A percentile compares a stretch with the other conserved stretches of the same genome.
phyloP scores from a whole-genome alignment of 1,140 invertebrate genomes.

The Euura saliciscinereae region DNA sequence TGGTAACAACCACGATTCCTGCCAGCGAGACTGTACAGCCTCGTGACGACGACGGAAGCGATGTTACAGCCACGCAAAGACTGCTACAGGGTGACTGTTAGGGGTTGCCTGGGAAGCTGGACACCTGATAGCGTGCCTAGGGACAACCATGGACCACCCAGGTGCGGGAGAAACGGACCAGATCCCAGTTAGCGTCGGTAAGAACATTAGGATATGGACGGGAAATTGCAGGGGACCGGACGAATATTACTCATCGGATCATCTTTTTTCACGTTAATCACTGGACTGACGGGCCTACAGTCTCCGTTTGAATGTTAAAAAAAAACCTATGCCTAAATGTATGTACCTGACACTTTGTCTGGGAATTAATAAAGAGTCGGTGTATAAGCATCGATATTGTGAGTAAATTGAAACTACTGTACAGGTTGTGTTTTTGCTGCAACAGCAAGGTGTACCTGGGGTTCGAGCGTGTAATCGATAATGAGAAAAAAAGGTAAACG shows the following conservation, averaged over 20 bases:
- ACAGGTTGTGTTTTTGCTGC: no score
- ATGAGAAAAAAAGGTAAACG: neutral
- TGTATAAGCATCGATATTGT: no score
- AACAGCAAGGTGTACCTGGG: no score
- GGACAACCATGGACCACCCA: constrained; percentile 43
- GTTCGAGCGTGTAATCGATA: neutral
- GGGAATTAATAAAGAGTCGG: no score
- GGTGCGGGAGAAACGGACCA: constrained; percentile 32
- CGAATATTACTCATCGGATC: constrained; percentile 1
- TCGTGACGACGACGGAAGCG: neutral
- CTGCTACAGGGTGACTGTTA: constrained; percentile 32
- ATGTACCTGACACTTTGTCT: no score
- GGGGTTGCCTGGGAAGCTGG: constrained; percentile 47
- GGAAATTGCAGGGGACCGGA: neutral
- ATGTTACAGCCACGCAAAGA: neutral
- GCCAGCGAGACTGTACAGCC: neutral
- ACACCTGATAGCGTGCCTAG: constrained; percentile 49
- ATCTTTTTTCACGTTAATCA: neutral
- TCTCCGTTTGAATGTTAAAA: no score
- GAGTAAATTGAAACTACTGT: no score
- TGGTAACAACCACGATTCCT: constrained; percentile 51
- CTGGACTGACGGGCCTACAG: neutral
- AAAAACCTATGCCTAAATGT: no score
- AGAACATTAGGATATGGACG: neutral
- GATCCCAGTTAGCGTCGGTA: constrained; percentile 3